Evolutionary conservation across 2,797 vertebrate species (phyloP).

Genomic region (Triplophysa yarkandensis): DNA sequence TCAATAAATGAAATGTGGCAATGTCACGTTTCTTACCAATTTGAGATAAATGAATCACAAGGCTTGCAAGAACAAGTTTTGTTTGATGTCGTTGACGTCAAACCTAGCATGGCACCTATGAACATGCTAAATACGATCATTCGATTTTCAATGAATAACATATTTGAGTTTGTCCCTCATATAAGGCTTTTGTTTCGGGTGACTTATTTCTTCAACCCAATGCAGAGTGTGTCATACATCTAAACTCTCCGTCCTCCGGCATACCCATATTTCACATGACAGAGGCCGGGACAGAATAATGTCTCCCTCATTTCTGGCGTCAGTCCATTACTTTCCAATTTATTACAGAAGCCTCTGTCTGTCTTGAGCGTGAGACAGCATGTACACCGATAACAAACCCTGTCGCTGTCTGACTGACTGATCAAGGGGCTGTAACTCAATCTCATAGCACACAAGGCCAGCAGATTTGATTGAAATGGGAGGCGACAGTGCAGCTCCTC

Average conservation of each 20-base stretch:
- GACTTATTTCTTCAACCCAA: not conserved
- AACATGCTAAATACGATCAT: not conserved
- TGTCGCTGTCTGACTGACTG: slow-evolving; percentile 30
- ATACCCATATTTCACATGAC: slow-evolving; percentile 22
- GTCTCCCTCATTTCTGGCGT: slow-evolving; percentile 18
- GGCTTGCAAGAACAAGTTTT: too few relatives aligned
- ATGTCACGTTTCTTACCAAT: not conserved
- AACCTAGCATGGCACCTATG: not conserved
- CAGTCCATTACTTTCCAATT: slow-evolving; percentile 41
- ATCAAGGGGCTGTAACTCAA: slow-evolving; percentile 42
- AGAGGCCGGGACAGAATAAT: slow-evolving; percentile 23
- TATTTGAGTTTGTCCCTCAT: not conserved
- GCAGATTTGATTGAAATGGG: slow-evolving; percentile 41
- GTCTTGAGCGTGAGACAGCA: not conserved
- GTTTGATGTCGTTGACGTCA: not conserved
- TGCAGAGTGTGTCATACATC: not conserved
- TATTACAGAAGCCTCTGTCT: slow-evolving; percentile 22
- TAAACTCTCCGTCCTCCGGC: not conserved
- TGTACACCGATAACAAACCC: slow-evolving; percentile 29
- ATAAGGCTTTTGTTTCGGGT: not conserved
- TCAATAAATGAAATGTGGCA: too few relatives aligned
- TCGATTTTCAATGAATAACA: not conserved
- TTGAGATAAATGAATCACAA: not conserved
- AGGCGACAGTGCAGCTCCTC: slow-evolving; percentile 45
- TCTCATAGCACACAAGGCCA: slow-evolving; percentile 31